A percentile compares a stretch with the other conserved stretches of the same genome.
These are phyloP conservation scores for Bubo scandiacus DNA, from an alignment of 2,113 vertebrate species.

Conservation along the genomic window DNA sequence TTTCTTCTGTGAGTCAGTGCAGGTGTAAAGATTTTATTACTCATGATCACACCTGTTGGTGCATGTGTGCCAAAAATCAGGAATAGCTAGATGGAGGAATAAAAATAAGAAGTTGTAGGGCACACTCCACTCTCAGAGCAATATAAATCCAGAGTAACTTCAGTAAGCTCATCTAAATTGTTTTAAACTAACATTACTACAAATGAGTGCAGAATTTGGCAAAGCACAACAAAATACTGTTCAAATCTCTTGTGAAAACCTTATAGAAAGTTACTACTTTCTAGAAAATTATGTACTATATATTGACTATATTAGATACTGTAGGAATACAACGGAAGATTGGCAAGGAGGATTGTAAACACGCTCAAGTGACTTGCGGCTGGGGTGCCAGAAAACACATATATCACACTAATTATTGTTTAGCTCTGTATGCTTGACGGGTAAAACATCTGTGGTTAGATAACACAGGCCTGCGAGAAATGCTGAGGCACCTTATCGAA, in stretches of 20 bases:
- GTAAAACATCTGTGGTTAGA: too few species aligned
- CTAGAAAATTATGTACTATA: not conserved
- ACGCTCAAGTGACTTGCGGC: too few species aligned
- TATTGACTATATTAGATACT: not conserved
- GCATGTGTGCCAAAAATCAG: constrained; percentile 34
- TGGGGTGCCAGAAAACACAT: too few species aligned
- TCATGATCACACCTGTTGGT: constrained; percentile 41
- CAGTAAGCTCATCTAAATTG: not conserved
- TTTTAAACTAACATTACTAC: not conserved
- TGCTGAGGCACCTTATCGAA: too few species aligned
- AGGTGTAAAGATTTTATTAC: constrained; percentile 65
- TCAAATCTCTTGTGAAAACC: not conserved
- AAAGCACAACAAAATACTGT: not conserved
- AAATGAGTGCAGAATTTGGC: not conserved
- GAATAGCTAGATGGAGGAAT: not conserved
- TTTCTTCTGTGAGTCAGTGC: constrained; percentile 45
- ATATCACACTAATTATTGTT: too few species aligned
- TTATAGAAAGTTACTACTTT: not conserved
- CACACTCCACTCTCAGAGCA: not conserved
- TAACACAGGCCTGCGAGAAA: too few species aligned
- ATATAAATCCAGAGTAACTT: not conserved
- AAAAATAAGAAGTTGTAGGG: not conserved
- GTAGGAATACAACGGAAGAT: too few species aligned
- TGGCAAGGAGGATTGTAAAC: too few species aligned
- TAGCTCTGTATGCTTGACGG: too few species aligned